phyloP scores from a whole-genome alignment of 2,888 invertebrate species.

The Atrina japonica region DNA sequence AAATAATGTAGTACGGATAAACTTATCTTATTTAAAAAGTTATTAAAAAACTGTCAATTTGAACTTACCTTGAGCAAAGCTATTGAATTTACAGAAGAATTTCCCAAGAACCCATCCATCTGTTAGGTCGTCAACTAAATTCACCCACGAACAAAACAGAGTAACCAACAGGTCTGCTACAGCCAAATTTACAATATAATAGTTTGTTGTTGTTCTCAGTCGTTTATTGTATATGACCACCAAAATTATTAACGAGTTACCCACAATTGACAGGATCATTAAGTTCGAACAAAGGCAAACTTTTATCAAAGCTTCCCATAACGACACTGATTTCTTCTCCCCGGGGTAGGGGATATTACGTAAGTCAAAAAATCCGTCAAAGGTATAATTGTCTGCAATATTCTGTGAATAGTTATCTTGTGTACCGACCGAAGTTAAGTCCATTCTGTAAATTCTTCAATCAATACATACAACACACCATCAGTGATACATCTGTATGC shows the following conservation, averaged over 20 bases:
- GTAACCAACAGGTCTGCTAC: conserved; percentile 72
- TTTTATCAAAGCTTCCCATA: conserved; percentile 62
- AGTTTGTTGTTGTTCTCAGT: conserved; percentile 75
- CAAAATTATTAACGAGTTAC: conserved; percentile 62
- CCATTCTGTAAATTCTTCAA: no score
- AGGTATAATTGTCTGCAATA: neutral
- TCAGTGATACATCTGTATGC: no score
- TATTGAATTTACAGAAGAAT: conserved; percentile 90
- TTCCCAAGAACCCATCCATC: conserved; percentile 89
- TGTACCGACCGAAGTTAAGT: no score
- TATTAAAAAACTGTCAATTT: no score
- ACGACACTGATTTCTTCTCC: conserved; percentile 47
- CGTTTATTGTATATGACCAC: conserved; percentile 64
- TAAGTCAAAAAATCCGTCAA: conserved; percentile 10
- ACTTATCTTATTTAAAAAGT: no score
- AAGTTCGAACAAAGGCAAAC: conserved; percentile 54
- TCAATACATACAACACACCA: no score
- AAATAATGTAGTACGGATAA: no score
- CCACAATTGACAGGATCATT: conserved; percentile 58
- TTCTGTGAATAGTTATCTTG: no score
- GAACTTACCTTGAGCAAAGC: conserved; percentile 88
- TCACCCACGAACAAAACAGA: conserved; percentile 87
- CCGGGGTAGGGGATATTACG: conserved; percentile 50
- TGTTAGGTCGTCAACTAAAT: conserved; percentile 88
- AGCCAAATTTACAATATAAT: conserved; percentile 75